Percentiles rank a stretch among this genome's conserved stretches.
phyloP scores from a whole-genome alignment of 2,113 vertebrate genomes.

The Gymnogyps californianus region DNA sequence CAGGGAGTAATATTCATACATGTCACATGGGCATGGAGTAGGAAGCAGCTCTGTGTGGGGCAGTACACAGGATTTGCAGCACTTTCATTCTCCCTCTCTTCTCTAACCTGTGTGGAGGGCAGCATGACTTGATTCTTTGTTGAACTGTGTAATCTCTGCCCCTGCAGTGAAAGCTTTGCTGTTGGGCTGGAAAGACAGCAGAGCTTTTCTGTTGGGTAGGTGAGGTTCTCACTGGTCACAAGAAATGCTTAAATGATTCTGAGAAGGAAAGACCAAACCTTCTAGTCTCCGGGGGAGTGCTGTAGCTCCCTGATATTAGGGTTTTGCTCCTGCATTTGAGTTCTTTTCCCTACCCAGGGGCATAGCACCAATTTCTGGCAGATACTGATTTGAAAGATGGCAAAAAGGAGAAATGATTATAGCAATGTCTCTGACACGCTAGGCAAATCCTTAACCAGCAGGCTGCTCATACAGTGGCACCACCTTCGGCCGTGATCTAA shows the following conservation, averaged over 20 bases:
- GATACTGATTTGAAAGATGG: neutral
- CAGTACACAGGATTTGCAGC: neutral
- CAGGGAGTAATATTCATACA: neutral
- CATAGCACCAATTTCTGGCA: neutral
- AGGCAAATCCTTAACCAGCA: neutral
- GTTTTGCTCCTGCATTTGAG: neutral
- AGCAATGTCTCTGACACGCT: neutral
- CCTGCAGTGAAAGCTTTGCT: neutral
- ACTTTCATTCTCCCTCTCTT: neutral
- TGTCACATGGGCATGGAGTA: neutral
- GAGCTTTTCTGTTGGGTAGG: neutral
- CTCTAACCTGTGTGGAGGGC: neutral
- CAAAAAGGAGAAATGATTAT: neutral
- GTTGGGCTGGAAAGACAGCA: neutral
- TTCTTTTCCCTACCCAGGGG: neutral
- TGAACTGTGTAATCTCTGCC: neutral
- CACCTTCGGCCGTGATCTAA: neutral
- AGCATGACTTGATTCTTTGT: neutral
- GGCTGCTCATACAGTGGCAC: too few relatives aligned
- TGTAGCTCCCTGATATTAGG: neutral
- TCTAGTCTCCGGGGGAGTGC: neutral
- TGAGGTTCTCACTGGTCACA: neutral
- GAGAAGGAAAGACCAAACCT: neutral
- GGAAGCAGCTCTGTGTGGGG: neutral
- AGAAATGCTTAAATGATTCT: neutral